A percentile compares a stretch with the other conserved stretches of the same genome.
These are phyloP conservation scores for Trichonephila clavata DNA, from an alignment of 1,140 invertebrate genomes.

Conservation along the genomic window DNA sequence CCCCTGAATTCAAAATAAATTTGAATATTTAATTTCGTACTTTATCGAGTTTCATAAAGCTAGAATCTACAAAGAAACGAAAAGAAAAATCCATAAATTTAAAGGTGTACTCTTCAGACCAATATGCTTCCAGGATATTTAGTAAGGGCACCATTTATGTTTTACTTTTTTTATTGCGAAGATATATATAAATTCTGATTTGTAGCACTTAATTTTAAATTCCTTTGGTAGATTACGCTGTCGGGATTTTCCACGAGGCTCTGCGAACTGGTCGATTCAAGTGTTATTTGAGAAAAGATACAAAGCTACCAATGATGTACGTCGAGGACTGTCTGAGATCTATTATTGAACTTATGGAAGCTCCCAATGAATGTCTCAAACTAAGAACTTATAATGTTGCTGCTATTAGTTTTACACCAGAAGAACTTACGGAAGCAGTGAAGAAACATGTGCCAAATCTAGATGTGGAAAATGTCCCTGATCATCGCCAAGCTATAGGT, in stretches of 20 bases:
- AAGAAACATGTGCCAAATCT: constrained; percentile 90
- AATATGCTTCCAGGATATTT: too few relatives aligned
- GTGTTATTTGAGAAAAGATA: constrained; percentile 92
- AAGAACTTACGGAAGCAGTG: constrained; percentile 89
- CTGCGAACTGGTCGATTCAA: constrained; percentile 87
- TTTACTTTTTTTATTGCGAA: too few relatives aligned
- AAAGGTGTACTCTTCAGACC: too few relatives aligned
- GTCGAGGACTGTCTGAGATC: constrained; percentile 90
- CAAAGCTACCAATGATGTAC: constrained; percentile 96
- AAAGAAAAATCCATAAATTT: too few relatives aligned
- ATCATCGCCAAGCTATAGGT: constrained; percentile 92
- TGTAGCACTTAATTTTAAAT: not conserved
- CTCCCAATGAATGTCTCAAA: constrained; percentile 86
- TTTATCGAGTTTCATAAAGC: too few relatives aligned
- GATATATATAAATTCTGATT: too few relatives aligned
- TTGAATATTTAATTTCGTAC: too few relatives aligned
- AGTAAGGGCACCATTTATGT: too few relatives aligned
- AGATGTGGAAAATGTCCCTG: constrained; percentile 90
- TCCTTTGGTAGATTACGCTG: constrained; percentile 89
- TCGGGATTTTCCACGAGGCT: constrained; percentile 95
- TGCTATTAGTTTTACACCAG: constrained; percentile 95
- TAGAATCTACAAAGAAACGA: too few relatives aligned
- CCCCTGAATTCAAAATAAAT: too few relatives aligned
- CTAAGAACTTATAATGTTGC: constrained; percentile 94
- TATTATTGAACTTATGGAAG: constrained; percentile 89